Evolutionary conservation across 2,888 invertebrate species (phyloP).

Genomic region (Helobdella robusta): DNA sequence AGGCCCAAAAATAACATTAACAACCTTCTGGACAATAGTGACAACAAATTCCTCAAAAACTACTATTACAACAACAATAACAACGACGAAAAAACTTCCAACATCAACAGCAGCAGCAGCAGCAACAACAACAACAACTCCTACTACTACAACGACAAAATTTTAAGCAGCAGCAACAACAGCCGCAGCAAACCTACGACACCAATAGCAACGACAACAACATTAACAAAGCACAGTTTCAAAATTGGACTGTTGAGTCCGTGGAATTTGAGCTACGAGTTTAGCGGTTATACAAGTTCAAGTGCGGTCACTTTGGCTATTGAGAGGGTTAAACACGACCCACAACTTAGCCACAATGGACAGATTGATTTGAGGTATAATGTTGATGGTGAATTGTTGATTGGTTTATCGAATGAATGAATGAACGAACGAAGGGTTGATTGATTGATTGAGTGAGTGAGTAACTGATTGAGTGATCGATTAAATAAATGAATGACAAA

Average conservation of each 20-base stretch:
- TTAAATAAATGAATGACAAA: no score
- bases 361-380: conserved; percentile 28
- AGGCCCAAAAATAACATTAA: not conserved
- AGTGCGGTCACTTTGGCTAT: conserved; percentile 31
- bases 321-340: conserved; percentile 24
- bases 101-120: not conserved
- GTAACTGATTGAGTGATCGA: not conserved
- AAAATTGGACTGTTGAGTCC: conserved; percentile 31
- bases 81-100: not conserved
- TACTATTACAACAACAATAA: not conserved
- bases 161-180: not conserved
- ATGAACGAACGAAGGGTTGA: not conserved
- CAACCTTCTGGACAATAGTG: not conserved
- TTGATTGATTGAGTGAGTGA: not conserved
- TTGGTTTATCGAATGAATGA: not conserved
- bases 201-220: not conserved
- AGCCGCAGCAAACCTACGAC: not conserved
- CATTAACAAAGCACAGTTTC: no score
- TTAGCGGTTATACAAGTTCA: conserved; percentile 31
- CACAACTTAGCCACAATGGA: conserved; percentile 24
- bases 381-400: not conserved
- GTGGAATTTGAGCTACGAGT: conserved; percentile 27
- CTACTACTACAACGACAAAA: not conserved
- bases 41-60: not conserved
- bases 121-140: not conserved